Percentiles rank a stretch among this genome's conserved stretches.
Evolutionary conservation across 2,888 invertebrate species (phyloP).

Genomic region (Chloromyia formosa): DNA sequence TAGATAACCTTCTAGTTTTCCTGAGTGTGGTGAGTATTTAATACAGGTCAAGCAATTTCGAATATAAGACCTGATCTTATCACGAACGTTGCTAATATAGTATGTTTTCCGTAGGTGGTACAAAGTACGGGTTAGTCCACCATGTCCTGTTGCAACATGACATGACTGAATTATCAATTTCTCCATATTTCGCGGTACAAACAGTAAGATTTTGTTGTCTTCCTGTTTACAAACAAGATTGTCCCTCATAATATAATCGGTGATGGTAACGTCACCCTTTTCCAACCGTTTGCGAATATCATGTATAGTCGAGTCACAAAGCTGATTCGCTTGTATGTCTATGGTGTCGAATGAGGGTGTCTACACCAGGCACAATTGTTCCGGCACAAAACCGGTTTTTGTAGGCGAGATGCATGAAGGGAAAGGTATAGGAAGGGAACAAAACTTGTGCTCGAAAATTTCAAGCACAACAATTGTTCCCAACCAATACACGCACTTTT

Average conservation of each 20-base stretch:
- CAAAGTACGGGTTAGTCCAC: slow-evolving; percentile 52
- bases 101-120: slow-evolving; percentile 50
- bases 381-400: too few species aligned
- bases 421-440: too few species aligned
- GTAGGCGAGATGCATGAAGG: too few species aligned
- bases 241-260: neutral
- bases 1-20: neutral
- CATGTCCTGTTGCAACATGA: slow-evolving; percentile 54
- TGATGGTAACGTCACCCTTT: neutral
- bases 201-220: slow-evolving; percentile 27
- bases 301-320: neutral
- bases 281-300: neutral
- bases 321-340: slow-evolving; percentile 47
- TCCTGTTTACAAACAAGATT: slow-evolving; percentile 25
- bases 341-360: slow-evolving; percentile 50
- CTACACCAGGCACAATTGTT: too few species aligned
- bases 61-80: neutral
- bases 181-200: slow-evolving; percentile 23
- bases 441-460: too few species aligned
- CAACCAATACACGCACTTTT: too few species aligned
- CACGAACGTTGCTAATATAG: slow-evolving; percentile 51
- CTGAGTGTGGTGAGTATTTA: neutral
- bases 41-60: neutral
- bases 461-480: too few species aligned
- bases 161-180: slow-evolving; percentile 42